Conservation (phyloP, 2,113 vertebrate species). For the Dromiciops gliroides region DNA sequence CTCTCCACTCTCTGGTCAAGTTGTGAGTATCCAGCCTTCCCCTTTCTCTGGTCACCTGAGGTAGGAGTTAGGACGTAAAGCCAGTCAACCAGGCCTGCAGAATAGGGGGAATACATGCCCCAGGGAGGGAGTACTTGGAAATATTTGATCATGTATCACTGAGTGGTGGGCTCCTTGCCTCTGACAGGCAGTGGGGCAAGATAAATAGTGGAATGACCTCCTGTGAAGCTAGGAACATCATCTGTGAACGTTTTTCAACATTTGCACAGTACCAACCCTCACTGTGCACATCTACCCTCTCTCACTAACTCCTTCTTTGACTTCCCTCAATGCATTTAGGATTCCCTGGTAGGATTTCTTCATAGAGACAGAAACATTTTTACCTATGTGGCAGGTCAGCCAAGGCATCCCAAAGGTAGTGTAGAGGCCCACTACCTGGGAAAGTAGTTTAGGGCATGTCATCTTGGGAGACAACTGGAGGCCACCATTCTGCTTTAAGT, state of each 20-base stretch:
- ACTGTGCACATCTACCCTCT: rapidly evolving
- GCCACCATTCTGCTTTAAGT: background rate
- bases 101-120: background rate
- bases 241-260: slow-evolving; percentile 4
- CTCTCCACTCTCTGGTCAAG: slow-evolving; percentile 91
- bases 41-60: background rate
- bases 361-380: background rate
- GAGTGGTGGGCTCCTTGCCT: background rate
- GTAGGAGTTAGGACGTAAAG: background rate
- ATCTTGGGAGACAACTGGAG: background rate
- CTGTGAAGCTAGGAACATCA: background rate
- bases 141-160: background rate
- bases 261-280: background rate
- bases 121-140: background rate
- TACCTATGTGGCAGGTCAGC: background rate
- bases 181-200: background rate
- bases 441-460: background rate
- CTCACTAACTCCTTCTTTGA: background rate
- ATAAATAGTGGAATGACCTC: slow-evolving; percentile 5
- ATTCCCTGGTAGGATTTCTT: background rate
- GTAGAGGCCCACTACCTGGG: background rate
- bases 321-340: background rate
- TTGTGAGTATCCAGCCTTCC: slow-evolving; percentile 87
- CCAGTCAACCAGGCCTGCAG: too few species aligned
- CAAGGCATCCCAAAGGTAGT: background rate